phyloP scores from a whole-genome alignment of 2,113 vertebrate species.

The Upupa epops region DNA sequence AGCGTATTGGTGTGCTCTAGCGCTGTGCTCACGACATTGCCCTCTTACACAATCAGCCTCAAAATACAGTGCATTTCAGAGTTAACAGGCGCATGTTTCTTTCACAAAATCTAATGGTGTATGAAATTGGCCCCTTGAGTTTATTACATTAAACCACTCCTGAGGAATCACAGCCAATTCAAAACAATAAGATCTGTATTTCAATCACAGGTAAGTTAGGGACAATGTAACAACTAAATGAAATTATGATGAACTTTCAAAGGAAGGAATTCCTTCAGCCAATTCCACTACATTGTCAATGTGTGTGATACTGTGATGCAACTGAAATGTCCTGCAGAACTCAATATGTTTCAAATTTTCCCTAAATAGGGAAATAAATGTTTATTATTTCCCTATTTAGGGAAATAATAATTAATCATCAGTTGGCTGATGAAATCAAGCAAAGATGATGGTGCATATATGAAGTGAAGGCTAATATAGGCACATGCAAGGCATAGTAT shows the following conservation, averaged over 20 bases:
- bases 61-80: neutral
- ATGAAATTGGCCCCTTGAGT: neutral
- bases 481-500: neutral
- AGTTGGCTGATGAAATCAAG: neutral
- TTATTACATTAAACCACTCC: neutral
- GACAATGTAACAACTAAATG: neutral
- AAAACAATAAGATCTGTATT: neutral
- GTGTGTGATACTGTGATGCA: neutral
- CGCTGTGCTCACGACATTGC: neutral
- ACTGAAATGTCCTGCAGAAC: neutral
- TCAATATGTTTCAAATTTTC: neutral
- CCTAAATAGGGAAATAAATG: no score
- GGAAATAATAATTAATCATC: neutral
- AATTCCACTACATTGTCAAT: neutral
- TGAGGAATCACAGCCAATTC: neutral
- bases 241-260: neutral
- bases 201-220: neutral
- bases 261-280: neutral
- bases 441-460: neutral
- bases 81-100: neutral
- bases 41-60: neutral
- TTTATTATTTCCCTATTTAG: neutral
- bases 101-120: neutral
- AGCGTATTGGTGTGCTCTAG: accelerated
- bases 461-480: neutral